Percentiles rank a stretch among this genome's conserved stretches.
phyloP scores from a whole-genome alignment of 2,113 vertebrate species.

The Hemicordylus capensis region DNA sequence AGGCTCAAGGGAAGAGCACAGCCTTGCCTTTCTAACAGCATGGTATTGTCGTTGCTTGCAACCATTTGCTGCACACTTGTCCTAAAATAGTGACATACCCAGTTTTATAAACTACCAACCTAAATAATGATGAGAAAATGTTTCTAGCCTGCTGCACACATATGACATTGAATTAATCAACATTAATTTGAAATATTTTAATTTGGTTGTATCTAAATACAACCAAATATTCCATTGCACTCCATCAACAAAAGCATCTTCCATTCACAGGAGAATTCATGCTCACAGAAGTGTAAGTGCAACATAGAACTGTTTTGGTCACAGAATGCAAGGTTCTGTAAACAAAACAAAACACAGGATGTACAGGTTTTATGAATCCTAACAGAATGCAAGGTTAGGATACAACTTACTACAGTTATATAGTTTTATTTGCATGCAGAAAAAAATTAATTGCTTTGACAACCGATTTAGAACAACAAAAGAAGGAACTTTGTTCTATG shows the following conservation, averaged over 20 bases:
- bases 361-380: too few relatives aligned
- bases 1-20: neutral
- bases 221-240: too few relatives aligned
- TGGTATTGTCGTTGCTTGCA: neutral
- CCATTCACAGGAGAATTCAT: neutral
- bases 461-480: neutral
- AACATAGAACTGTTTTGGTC: too few relatives aligned
- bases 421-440: neutral
- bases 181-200: neutral
- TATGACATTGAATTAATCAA: too few relatives aligned
- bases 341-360: too few relatives aligned
- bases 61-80: neutral
- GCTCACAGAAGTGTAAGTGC: neutral
- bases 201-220: neutral
- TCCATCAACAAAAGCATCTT: too few relatives aligned
- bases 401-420: neutral
- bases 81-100: neutral
- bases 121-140: too few relatives aligned
- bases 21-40: neutral
- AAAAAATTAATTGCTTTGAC: constrained; percentile 4
- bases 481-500: neutral
- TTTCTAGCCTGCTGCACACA: constrained; percentile 5
- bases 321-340: too few relatives aligned
- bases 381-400: too few relatives aligned
- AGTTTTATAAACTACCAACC: constrained; percentile 3